Evolutionary conservation across 2,888 invertebrate genomes (phyloP).

Genomic region (Amblyjoppa proteus): DNA sequence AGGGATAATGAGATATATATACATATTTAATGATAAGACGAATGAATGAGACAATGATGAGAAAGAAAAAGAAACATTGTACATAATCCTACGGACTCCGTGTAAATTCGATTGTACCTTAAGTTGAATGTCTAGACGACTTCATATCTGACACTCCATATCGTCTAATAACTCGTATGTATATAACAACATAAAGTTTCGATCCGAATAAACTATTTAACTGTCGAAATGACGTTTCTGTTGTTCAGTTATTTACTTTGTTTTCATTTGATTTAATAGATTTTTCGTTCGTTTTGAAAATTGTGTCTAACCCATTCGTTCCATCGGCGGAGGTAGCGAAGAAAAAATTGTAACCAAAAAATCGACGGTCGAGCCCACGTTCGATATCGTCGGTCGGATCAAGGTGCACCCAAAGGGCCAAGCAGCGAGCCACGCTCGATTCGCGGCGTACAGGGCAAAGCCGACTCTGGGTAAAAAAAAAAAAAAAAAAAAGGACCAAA

Average conservation of each 20-base stretch:
- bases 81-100: slow-evolving; percentile 66
- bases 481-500: background rate
- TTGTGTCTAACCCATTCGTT: background rate
- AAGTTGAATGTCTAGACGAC: slow-evolving; percentile 79
- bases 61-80: slow-evolving; percentile 39
- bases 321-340: too few species aligned
- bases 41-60: background rate
- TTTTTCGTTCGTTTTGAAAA: background rate
- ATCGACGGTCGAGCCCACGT: background rate
- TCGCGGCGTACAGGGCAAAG: background rate
- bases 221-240: slow-evolving; percentile 74
- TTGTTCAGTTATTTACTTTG: background rate
- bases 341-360: too few species aligned
- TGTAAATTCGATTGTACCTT: slow-evolving; percentile 73
- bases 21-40: slow-evolving; percentile 18
- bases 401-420: slow-evolving; percentile 21
- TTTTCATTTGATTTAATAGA: background rate
- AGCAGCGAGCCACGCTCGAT: background rate
- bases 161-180: slow-evolving; percentile 82
- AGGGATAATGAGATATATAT: slow-evolving; percentile 32
- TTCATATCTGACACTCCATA: slow-evolving; percentile 82
- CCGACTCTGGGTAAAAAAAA: background rate
- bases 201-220: slow-evolving; percentile 83
- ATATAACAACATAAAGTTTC: slow-evolving; percentile 80
- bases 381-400: slow-evolving; percentile 18